Evolutionary conservation across 2,797 vertebrate genomes (phyloP).

Genomic region (Geotria australis): DNA sequence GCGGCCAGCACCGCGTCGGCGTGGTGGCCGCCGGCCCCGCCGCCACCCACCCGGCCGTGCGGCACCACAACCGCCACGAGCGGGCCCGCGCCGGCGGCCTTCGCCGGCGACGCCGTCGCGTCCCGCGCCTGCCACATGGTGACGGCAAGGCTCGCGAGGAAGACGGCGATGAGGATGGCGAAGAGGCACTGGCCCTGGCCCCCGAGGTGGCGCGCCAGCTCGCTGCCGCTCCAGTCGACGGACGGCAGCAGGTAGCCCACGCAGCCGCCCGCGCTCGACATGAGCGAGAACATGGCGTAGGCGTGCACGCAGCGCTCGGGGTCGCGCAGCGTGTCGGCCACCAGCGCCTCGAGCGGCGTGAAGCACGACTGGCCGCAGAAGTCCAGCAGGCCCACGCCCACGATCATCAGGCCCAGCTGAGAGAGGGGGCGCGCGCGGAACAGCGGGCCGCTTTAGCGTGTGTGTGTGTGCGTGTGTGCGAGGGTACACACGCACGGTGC

Average conservation of each 20-base stretch:
- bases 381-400: conserved; percentile 26
- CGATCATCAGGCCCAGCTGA: conserved; percentile 25
- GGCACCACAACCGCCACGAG: no score
- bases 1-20: no score
- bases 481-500: no score
- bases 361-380: conserved; percentile 49
- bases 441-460: no score
- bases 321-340: conserved; percentile 37
- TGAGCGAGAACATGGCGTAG: conserved; percentile 36
- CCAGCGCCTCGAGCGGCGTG: conserved; percentile 34
- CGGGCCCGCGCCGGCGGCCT: no score
- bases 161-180: conserved; percentile 21
- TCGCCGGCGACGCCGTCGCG: not conserved
- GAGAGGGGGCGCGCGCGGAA: conserved; percentile 7
- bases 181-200: conserved; percentile 36
- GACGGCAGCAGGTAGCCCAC: conserved; percentile 36
- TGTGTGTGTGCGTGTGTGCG: no score
- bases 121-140: conserved; percentile 25
- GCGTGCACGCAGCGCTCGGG: conserved; percentile 27
- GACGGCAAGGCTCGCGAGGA: conserved; percentile 20
- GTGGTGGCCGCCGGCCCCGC: no score
- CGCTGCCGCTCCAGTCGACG: conserved; percentile 25
- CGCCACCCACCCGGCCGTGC: no score
- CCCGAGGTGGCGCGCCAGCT: conserved; percentile 20
- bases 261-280: conserved; percentile 43